Base-by-base conservation (phyloP, 2,888 invertebrate species). In the Hydrotaea diabolus region DNA sequence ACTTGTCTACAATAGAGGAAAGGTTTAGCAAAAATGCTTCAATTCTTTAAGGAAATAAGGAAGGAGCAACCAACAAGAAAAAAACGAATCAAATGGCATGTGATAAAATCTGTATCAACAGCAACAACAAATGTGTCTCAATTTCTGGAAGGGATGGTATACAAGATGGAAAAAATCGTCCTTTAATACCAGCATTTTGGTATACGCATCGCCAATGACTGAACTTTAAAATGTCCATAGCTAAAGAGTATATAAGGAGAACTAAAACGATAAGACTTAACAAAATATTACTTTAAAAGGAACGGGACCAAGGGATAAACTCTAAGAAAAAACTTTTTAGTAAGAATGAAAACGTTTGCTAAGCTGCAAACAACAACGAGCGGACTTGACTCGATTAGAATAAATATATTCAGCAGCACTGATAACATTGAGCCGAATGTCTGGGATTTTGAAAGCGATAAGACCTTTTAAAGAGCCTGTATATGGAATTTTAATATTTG, bases 71-170 rank as follows among this genome's bases (percentile, higher is more conserved):
- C 5, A 57, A 1, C 0, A 57, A 57, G 21, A 57, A 21, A 57
- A 57, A 57, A 21, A 23, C 59, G n/a, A 59, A 59, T 59, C 59
- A 59, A 59, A 59, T 59, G 26, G 59, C 59, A 59, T 59, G 59
- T 59, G 59, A 59, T 59, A 59, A 59, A 23, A 59, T 59, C 59
- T 15, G 59, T 26, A 59, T 59, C 59, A 59, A 26, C 59, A 26
- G 13, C 26, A 26, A 26, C 59, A 59, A 26, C 23, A 59, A 26
- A 26, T 57, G 19, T 57, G 19, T 59, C 23, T 26, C 9, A 2
- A 11, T 26, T 13, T 26, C n/a, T 59, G 19, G 13, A 17, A n/a
- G 59, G 26, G 59, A 15, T 11, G 26, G 8, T 7, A 31, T 23
- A 15, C 11, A 13, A 26, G 26, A 17, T 49, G 3, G 5, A 49